Percentiles rank a stretch among this genome's conserved stretches.
These are phyloP conservation scores for Anguilla rostrata DNA, from an alignment of 2,113 vertebrate species.

Conservation along the genomic window DNA sequence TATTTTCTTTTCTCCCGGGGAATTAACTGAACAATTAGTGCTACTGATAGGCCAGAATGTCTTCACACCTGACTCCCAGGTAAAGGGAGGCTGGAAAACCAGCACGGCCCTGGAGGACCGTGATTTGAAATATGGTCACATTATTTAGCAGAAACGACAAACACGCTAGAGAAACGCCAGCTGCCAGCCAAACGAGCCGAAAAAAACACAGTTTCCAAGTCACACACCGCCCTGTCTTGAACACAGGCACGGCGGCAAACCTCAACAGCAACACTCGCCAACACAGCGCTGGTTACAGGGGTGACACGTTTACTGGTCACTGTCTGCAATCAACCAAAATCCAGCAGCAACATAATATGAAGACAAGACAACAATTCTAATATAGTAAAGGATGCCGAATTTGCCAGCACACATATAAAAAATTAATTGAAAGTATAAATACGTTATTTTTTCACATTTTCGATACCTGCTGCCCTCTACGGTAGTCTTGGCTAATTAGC, in stretches of 20 bases:
- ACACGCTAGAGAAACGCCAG: neutral
- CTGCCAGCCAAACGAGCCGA: neutral
- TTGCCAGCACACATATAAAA: neutral
- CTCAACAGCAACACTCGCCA: neutral
- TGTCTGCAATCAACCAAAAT: neutral
- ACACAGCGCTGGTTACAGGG: neutral
- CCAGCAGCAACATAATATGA: neutral
- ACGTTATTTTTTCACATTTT: slow-evolving; percentile 2
- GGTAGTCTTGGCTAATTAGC: slow-evolving; percentile 2
- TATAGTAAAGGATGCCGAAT: neutral
- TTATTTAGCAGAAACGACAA: neutral
- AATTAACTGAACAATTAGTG: too few species aligned
- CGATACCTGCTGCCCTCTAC: slow-evolving; percentile 26
- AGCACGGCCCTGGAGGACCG: too few species aligned
- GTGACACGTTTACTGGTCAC: neutral
- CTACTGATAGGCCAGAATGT: too few species aligned
- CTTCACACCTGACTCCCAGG: too few species aligned
- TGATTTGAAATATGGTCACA: too few species aligned
- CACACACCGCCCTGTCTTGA: neutral
- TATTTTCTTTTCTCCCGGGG: too few species aligned
- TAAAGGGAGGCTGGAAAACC: too few species aligned
- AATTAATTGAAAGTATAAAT: neutral
- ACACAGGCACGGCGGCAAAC: neutral
- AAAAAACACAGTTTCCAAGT: neutral
- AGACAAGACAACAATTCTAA: neutral